These are phyloP conservation scores for Cephus sareptanus DNA, from an alignment of 2,888 invertebrate species.

Conservation along the genomic window DNA sequence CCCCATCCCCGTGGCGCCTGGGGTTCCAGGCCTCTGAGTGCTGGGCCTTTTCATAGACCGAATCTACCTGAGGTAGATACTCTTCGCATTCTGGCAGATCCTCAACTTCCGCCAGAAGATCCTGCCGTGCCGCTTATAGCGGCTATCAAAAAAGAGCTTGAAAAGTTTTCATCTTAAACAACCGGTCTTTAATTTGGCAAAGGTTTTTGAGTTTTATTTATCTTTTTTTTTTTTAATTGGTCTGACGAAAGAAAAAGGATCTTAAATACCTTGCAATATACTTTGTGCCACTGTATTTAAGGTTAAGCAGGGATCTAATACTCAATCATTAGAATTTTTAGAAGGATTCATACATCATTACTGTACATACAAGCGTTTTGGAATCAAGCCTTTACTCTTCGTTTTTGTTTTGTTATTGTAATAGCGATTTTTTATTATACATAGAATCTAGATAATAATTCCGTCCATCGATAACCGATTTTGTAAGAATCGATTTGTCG, in stretches of 20 bases:
- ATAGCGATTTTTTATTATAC: neutral
- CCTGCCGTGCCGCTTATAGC: constrained; percentile 86
- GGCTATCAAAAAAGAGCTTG: constrained; percentile 81
- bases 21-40: constrained; percentile 72
- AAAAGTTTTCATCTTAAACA: constrained; percentile 45
- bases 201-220: neutral
- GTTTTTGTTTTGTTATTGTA: neutral
- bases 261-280: constrained; percentile 3
- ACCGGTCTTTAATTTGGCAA: neutral
- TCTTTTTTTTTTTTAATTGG: neutral
- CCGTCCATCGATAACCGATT: neutral
- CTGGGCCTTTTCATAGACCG: constrained; percentile 73
- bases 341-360: neutral
- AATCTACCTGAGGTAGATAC: constrained; percentile 67
- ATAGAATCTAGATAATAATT: neutral
- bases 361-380: constrained; percentile 1
- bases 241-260: neutral
- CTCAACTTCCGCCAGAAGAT: constrained; percentile 72
- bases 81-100: constrained; percentile 70
- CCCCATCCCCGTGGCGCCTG: constrained; percentile 55
- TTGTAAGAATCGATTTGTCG: neutral
- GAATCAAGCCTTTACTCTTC: neutral
- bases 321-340: neutral
- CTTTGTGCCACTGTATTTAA: constrained; percentile 12
- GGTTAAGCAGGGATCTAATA: neutral